Evolutionary conservation across 2,888 invertebrate genomes (phyloP), one percentile per base, ranked within the genome.

Genomic region (Pachydiplax longipennis): DNA sequence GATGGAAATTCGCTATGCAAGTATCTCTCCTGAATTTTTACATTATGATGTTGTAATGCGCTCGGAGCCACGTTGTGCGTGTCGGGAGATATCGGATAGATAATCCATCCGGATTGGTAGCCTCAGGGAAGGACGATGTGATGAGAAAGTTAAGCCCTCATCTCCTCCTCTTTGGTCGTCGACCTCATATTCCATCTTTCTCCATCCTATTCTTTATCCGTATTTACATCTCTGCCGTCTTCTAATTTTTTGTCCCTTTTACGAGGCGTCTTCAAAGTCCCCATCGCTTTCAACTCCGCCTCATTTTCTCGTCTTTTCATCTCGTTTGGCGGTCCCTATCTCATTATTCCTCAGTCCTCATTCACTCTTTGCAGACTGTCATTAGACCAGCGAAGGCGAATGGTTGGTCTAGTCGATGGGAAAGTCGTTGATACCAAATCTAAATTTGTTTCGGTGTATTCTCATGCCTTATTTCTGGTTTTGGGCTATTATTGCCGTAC

Each of bases 61-160:
- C 87, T n/a, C n/a, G 58, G 65, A 61, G 87, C 87, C 87, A 87
- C 35, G 61, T 87, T 87, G 87, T 35, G 58, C 25, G 58, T 58
- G 53, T 83, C 58, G 31, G 31, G 18, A 58, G 58, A 65, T 87
- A 87, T 87, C 87, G 87, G 87, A 61, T 61, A 65, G 87, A 87
- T 87, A 61, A 87, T 87, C 87, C 58, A 31, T 73, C 73, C 31
- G 53, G 53, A 53, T 53, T 53, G 53, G 53, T 53, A 53, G 18
- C 53, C 53, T 53, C 5, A 4, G 53, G 53, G 18, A 53, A 58
- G 53, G 58, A 31, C 13, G 87, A 87, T 87, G 87, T 87, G 87
- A 87, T 87, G 87, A 87, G 87, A 87, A 87, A 87, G 87, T 87
- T 87, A 87, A 87, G 87, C 87, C 37, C 12, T 58, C 58, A 35